Conservation (phyloP, 2,797 vertebrate genomes). For the Podargus strigoides region DNA sequence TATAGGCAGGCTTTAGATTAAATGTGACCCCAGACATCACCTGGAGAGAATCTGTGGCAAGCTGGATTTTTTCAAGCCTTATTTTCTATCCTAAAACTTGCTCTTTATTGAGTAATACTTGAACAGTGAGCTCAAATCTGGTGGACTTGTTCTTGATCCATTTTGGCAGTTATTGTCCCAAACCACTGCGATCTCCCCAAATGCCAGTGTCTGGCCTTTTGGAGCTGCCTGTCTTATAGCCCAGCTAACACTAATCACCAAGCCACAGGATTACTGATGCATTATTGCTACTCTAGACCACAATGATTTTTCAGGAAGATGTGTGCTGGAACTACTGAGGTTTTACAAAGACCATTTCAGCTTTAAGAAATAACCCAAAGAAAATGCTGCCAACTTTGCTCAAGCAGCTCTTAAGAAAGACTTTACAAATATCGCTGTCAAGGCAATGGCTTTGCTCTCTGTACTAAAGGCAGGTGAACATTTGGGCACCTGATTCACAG, state of each 20-base stretch:
- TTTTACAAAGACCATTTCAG: background rate
- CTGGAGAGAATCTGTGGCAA: background rate
- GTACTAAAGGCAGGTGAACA: background rate
- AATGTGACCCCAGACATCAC: background rate
- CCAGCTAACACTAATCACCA: background rate
- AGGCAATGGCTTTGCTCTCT: background rate
- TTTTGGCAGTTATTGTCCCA: constrained; percentile 6
- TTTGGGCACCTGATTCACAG: background rate
- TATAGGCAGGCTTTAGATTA: background rate
- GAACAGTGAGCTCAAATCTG: background rate
- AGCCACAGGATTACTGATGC: background rate
- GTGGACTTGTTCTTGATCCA: constrained; percentile 1
- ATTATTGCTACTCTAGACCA: background rate
- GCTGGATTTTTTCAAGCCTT: background rate
- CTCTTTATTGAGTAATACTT: background rate
- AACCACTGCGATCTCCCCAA: background rate
- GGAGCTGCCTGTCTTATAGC: background rate
- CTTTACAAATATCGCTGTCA: background rate
- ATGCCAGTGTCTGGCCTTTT: background rate
- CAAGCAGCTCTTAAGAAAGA: background rate
- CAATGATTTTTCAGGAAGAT: background rate
- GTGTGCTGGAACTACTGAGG: background rate
- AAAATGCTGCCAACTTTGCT: background rate
- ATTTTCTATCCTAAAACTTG: background rate
- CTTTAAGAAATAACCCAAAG: background rate